These are phyloP conservation scores for Decapterus maruadsi DNA, from an alignment of 2,797 vertebrate genomes.

Conservation along the genomic window DNA sequence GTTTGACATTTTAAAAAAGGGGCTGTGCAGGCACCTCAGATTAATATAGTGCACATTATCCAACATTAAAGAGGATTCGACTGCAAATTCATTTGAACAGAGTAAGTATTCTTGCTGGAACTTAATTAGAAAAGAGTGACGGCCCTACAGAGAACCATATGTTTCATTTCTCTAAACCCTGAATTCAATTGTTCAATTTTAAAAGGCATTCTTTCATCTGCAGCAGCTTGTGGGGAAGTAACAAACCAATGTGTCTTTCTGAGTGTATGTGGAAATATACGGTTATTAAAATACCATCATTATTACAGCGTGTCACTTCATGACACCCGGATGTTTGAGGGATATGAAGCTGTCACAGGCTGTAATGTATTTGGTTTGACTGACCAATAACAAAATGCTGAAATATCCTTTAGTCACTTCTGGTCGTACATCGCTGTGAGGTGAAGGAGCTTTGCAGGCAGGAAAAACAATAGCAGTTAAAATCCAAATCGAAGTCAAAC, in stretches of 20 bases:
- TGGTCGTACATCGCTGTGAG: neutral
- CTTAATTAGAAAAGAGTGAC: neutral
- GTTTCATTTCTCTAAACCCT: neutral
- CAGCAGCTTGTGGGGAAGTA: neutral
- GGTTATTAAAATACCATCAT: constrained; percentile 28
- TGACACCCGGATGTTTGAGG: constrained; percentile 34
- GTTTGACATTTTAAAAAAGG: neutral
- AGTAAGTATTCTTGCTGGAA: neutral
- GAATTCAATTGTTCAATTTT: neutral
- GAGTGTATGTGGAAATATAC: constrained; percentile 29
- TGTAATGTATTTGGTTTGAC: constrained; percentile 34
- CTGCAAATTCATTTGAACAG: neutral
- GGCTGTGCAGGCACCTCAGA: neutral
- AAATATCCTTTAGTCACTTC: constrained; percentile 14
- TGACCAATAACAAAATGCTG: constrained; percentile 41
- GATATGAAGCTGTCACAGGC: constrained; percentile 50
- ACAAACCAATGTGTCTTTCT: constrained; percentile 7
- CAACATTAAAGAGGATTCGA: neutral
- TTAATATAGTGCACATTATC: neutral
- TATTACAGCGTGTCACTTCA: constrained; percentile 51
- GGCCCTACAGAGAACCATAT: neutral
- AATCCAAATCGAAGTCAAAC: constrained; percentile 39
- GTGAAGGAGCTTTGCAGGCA: constrained; percentile 1
- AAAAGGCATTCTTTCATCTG: constrained; percentile 13
- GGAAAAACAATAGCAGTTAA: constrained; percentile 48